Percentiles rank a stretch among this genome's conserved stretches.
phyloP scores from a whole-genome alignment of 1,140 invertebrate species.

The Microplitis demolitor region DNA sequence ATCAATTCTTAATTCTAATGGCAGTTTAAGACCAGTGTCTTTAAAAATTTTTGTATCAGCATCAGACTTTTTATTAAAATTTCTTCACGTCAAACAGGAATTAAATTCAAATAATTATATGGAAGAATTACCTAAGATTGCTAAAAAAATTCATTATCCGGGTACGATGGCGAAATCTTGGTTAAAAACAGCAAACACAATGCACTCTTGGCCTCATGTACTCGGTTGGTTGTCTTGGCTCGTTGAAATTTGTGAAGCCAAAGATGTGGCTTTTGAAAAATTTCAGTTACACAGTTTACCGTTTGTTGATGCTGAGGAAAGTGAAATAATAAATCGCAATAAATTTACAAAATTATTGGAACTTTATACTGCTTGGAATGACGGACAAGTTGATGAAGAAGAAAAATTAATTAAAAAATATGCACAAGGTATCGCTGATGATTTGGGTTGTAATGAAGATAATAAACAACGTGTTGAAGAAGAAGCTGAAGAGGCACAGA shows the following conservation, averaged over 20 bases:
- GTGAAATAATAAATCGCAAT: slow-evolving; percentile 32
- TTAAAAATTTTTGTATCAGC: slow-evolving; percentile 53
- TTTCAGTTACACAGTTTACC: slow-evolving; percentile 41
- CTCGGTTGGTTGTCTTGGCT: slow-evolving; percentile 64
- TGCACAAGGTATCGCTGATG: slow-evolving; percentile 34
- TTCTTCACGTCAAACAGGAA: slow-evolving; percentile 39
- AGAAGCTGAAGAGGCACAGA: slow-evolving; percentile 28
- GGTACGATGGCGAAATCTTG: slow-evolving; percentile 65
- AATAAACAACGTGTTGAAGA: slow-evolving; percentile 14
- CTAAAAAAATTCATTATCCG: slow-evolving; percentile 64
- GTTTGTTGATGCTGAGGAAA: slow-evolving; percentile 32
- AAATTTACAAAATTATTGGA: slow-evolving; percentile 38
- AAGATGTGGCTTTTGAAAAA: slow-evolving; percentile 13
- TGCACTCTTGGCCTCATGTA: slow-evolving; percentile 65
- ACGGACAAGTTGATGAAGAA: slow-evolving; percentile 45
- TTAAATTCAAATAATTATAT: slow-evolving; percentile 49
- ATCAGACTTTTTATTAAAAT: slow-evolving; percentile 40
- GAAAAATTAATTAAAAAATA: slow-evolving; percentile 34
- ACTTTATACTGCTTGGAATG: slow-evolving; percentile 38
- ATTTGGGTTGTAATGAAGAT: slow-evolving; percentile 36
- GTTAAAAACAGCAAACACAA: slow-evolving; percentile 65
- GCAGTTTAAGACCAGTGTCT: slow-evolving; percentile 50
- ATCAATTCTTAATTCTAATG: slow-evolving; percentile 44
- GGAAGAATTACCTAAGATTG: slow-evolving; percentile 60
- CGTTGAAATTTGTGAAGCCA: slow-evolving; percentile 53